phyloP scores from a whole-genome alignment of 30 jellyfish, hydroid and myxozoan species.

The Aurelia aurita complex sp. Pacific region DNA sequence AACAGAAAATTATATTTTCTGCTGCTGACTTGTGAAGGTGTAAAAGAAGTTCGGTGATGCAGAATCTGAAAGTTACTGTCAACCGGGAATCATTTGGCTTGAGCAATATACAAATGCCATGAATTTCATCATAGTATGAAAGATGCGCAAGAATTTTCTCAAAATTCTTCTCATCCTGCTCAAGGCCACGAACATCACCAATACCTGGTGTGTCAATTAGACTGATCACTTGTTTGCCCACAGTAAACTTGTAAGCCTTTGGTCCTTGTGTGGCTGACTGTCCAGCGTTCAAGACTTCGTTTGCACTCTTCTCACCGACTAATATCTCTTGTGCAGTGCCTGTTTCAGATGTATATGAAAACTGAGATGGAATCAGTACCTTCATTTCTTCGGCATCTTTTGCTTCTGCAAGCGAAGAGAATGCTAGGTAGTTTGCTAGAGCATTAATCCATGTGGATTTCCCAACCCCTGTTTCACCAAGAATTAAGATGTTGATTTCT shows the following conservation, averaged over 20 bases:
- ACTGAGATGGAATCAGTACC: conserved; percentile 61
- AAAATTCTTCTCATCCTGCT: conserved; percentile 68
- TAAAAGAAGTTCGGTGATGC: conserved; percentile 67
- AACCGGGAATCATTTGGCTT: conserved; percentile 70
- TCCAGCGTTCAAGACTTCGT: conserved; percentile 57
- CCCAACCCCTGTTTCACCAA: conserved; percentile 77
- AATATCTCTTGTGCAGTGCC: conserved; percentile 33
- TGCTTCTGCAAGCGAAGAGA: conserved; percentile 35
- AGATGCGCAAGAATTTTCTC: conserved; percentile 71
- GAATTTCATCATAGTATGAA: conserved; percentile 67
- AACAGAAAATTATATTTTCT: conserved; percentile 62
- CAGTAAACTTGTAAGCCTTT: conserved; percentile 52
- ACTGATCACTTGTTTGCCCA: conserved; percentile 39
- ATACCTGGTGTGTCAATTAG: conserved; percentile 78
- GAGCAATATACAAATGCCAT: conserved; percentile 67
- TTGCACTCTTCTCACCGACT: conserved; percentile 27
- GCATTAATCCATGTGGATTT: conserved; percentile 78
- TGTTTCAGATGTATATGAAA: conserved; percentile 63
- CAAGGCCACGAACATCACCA: conserved; percentile 80
- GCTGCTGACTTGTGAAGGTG: conserved; percentile 84
- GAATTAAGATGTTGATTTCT: conserved; percentile 43
- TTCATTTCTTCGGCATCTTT: conserved; percentile 19
- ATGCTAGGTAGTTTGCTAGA: conserved; percentile 50
- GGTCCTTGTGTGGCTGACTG: conserved; percentile 82
- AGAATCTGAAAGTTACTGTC: conserved; percentile 52